Conservation (phyloP, 2,113 vertebrate species). For the Prochilodus magdalenae region DNA sequence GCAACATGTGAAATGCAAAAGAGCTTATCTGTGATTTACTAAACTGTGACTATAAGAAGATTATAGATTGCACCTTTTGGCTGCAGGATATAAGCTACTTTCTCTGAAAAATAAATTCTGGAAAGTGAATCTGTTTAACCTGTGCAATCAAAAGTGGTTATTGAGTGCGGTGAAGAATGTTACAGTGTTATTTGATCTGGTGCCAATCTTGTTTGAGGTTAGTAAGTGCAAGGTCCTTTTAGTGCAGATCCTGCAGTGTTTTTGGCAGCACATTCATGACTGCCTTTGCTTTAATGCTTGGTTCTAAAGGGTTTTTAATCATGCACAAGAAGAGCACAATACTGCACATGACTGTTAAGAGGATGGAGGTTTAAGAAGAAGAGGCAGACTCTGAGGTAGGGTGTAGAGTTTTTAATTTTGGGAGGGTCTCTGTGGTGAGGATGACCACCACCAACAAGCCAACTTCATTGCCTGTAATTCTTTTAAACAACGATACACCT, state of each 20-base stretch:
- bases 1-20: not conserved
- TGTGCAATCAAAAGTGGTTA: not conserved
- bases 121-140: conserved; percentile 8
- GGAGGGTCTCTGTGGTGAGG: no score
- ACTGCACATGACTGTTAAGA: conserved; percentile 26
- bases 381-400: conserved; percentile 9
- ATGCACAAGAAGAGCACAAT: conserved; percentile 1
- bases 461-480: no score
- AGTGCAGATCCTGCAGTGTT: conserved; percentile 49
- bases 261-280: conserved; percentile 38
- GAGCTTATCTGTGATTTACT: not conserved
- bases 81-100: conserved; percentile 34
- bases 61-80: conserved; percentile 15
- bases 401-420: no score
- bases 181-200: conserved; percentile 21
- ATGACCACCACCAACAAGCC: no score
- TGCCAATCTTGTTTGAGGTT: conserved; percentile 52
- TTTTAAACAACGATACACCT: no score
- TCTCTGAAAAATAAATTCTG: conserved; percentile 27
- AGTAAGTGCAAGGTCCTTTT: conserved; percentile 51
- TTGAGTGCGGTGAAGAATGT: not conserved
- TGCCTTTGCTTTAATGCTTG: conserved; percentile 18
- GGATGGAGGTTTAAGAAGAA: conserved; percentile 26
- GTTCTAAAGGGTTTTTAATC: conserved; percentile 28
- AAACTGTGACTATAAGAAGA: not conserved